Conservation (phyloP, 1,140 invertebrate species). For the Eciton burchellii region DNA sequence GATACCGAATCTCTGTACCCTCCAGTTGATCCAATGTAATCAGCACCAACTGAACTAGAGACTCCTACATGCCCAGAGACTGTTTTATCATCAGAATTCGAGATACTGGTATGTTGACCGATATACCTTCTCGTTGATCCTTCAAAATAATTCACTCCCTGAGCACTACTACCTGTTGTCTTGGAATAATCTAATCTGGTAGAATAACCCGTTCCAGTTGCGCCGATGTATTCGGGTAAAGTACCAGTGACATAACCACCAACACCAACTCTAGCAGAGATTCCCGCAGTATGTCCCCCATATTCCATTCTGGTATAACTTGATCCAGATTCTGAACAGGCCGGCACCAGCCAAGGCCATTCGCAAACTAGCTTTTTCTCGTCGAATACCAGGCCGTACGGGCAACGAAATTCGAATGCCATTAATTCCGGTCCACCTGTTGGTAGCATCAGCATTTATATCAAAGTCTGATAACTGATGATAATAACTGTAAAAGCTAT, state of each 20-base stretch:
- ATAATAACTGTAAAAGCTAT: conserved; percentile 30
- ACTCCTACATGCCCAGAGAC: conserved; percentile 43
- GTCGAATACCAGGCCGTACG: conserved; percentile 93
- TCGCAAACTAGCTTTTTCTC: conserved; percentile 90
- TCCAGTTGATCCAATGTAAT: conserved; percentile 34
- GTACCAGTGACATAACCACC: conserved; percentile 53
- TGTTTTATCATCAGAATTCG: conserved; percentile 8
- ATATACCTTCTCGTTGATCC: conserved; percentile 7
- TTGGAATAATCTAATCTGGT: conserved; percentile 32
- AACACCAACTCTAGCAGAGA: conserved; percentile 8
- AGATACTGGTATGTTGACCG: conserved; percentile 13
- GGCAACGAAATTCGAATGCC: conserved; percentile 94
- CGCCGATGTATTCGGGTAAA: conserved; percentile 49
- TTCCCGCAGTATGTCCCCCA: conserved; percentile 24
- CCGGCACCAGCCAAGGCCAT: conserved; percentile 93
- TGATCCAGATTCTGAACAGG: conserved; percentile 86
- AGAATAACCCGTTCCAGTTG: conserved; percentile 2
- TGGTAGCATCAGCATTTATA: background rate
- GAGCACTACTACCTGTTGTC: background rate
- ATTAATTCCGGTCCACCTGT: conserved; percentile 85
- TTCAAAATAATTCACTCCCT: conserved; percentile 3
- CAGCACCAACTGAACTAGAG: conserved; percentile 24
- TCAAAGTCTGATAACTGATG: background rate
- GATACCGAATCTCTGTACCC: conserved; percentile 4
- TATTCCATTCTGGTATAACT: conserved; percentile 52